Percentiles rank a stretch among this genome's conserved stretches.
phyloP scores from a whole-genome alignment of 2,888 invertebrate genomes.

The Perizoma flavofasciatum region DNA sequence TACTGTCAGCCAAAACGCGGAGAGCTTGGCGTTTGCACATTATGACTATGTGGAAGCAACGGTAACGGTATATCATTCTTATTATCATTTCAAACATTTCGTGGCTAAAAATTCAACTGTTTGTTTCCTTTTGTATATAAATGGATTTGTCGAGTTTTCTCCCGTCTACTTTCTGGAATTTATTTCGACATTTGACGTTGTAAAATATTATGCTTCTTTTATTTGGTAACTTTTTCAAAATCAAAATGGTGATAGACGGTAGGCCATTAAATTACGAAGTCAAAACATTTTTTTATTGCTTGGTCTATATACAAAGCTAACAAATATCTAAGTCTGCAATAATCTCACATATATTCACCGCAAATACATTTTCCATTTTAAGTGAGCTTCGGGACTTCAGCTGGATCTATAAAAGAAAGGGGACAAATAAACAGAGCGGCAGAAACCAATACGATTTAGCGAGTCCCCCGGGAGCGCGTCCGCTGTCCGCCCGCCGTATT shows the following conservation, averaged over 20 bases:
- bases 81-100: constrained; percentile 52
- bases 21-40: constrained; percentile 81
- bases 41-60: constrained; percentile 71
- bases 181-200: constrained; percentile 1
- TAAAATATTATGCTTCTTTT: background rate
- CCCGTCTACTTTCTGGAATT: constrained; percentile 4
- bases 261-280: too few species aligned
- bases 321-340: background rate
- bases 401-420: constrained; percentile 47
- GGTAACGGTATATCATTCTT: constrained; percentile 52
- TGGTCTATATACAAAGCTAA: too few species aligned
- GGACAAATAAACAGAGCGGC: constrained; percentile 61
- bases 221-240: too few species aligned
- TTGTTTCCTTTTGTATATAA: constrained; percentile 24
- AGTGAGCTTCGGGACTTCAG: constrained; percentile 38
- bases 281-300: too few species aligned
- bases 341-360: constrained; percentile 8
- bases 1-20: constrained; percentile 79
- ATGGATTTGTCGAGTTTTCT: constrained; percentile 21
- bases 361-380: constrained; percentile 33
- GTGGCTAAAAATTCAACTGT: constrained; percentile 31
- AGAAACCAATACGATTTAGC: constrained; percentile 74
- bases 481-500: constrained; percentile 57
- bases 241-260: too few species aligned
- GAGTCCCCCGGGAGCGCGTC: constrained; percentile 60